Evolutionary conservation across 64 coral and sea anemone species (phyloP).

Genomic region (Actinia equina): DNA sequence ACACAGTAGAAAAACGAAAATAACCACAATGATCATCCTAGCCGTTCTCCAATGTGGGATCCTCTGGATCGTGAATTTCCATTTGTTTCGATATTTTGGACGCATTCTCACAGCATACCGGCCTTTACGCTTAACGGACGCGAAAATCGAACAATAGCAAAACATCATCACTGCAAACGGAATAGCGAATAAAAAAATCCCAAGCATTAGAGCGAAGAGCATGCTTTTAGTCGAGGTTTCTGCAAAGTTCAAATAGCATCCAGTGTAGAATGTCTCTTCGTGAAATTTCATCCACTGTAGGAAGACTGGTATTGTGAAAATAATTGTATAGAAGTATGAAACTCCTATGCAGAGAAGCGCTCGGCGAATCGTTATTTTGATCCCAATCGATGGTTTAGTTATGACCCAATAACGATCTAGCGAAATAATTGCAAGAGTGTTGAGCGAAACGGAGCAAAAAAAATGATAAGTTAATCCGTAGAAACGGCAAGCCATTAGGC

Average conservation of each 20-base stretch:
- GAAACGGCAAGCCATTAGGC: conserved; percentile 9
- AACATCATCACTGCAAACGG: conserved; percentile 69
- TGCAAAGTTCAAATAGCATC: conserved; percentile 69
- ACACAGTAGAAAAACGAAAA: conserved; percentile 64
- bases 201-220: conserved; percentile 43
- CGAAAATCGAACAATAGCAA: conserved; percentile 69
- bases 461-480: conserved; percentile 77
- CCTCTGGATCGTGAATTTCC: conserved; percentile 21
- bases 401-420: conserved; percentile 89
- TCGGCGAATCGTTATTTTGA: conserved; percentile 55
- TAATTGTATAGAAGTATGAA: conserved; percentile 58
- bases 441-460: conserved; percentile 68
- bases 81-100: background rate
- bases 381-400: conserved; percentile 52
- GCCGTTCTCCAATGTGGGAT: conserved; percentile 57
- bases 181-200: conserved; percentile 53
- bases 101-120: background rate
- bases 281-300: conserved; percentile 50
- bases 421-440: conserved; percentile 73
- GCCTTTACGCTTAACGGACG: conserved; percentile 36
- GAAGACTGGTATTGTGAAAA: conserved; percentile 70
- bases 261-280: conserved; percentile 68
- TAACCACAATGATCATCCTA: conserved; percentile 64
- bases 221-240: background rate
- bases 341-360: conserved; percentile 56